Evolutionary conservation across 2,113 vertebrate genomes (phyloP).

Genomic region (Bolborhynchus lineola): DNA sequence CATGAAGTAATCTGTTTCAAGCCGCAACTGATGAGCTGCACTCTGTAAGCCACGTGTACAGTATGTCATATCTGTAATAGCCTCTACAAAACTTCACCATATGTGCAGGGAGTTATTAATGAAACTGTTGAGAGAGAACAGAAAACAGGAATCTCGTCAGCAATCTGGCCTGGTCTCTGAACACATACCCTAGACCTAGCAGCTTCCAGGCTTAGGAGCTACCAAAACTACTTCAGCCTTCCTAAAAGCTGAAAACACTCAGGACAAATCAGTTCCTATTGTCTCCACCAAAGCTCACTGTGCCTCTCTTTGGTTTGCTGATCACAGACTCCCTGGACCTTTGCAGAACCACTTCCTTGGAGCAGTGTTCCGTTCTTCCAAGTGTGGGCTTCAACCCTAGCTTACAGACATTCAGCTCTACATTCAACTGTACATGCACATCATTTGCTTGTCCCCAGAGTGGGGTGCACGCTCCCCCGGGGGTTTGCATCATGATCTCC

Average conservation of each 20-base stretch:
- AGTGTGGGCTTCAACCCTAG: neutral
- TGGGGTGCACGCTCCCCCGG: rapidly evolving
- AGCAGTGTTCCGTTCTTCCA: neutral
- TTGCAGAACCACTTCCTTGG: neutral
- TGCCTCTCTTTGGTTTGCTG: neutral
- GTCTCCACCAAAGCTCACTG: neutral
- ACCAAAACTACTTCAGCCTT: neutral
- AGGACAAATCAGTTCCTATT: neutral
- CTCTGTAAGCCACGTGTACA: neutral
- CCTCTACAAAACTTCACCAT: neutral
- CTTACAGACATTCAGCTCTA: neutral
- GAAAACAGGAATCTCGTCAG: neutral
- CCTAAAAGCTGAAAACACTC: neutral
- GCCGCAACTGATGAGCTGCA: neutral
- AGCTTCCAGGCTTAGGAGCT: neutral
- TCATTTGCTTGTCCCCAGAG: neutral
- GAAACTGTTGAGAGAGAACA: neutral
- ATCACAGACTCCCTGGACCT: too few relatives aligned
- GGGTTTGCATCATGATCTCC: neutral
- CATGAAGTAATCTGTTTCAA: neutral
- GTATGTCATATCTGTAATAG: neutral
- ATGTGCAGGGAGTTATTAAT: neutral
- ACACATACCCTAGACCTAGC: neutral
- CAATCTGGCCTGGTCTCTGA: neutral
- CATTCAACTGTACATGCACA: rapidly evolving